Evolutionary conservation across 2,888 invertebrate species (phyloP), one percentile per base, ranked within the genome.

Genomic region (Noctuana brunneofusca): DNA sequence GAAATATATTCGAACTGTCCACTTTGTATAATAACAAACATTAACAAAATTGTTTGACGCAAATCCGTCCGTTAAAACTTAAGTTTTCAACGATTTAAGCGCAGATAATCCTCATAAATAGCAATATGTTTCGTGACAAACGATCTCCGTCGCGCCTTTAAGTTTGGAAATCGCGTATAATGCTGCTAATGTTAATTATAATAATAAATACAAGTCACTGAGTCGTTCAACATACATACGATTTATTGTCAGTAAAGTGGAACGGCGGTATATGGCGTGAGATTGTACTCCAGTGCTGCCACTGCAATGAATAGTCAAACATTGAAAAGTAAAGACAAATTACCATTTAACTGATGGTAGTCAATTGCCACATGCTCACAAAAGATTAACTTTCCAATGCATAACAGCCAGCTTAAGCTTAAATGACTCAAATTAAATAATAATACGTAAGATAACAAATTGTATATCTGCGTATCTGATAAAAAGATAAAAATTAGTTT

Each of bases 91-190:
- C 69, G 71, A 75, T 12, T 78, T 76, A 67, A 68, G 48, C 66
- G 76, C 75, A 80, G 86, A 87, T 89, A 87, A 90, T 89, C 88
- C 83, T 86, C 86, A 86, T 89, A 87, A 88, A 88, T 83, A 85
- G 87, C 83, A 86, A 89, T 89, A 86, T 86, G 82, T 81, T 80
- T 86, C 83, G 86, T 87, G 90, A 89, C 88, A 88, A 87, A 89
- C 84, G 85, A 83, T 84, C 84, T 74, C 75, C 46, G 46, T n/a
- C n/a, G 80, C 79, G 84, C 76, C 77, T 82, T 81, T 83, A 73
- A 82, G 86, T 89, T 90, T 89, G 87, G 89, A 89, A 91, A 90
- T 88, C 86, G 86, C 86, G 82, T 84, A 84, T 87, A 86, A 87
- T 87, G 79, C 86, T 73, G 73, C 87, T 83, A 88, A 90, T 89